phyloP scores from a whole-genome alignment of 37 sponge, comb jelly and placozoan genomes.

The Cladorhizidae sp. region DNA sequence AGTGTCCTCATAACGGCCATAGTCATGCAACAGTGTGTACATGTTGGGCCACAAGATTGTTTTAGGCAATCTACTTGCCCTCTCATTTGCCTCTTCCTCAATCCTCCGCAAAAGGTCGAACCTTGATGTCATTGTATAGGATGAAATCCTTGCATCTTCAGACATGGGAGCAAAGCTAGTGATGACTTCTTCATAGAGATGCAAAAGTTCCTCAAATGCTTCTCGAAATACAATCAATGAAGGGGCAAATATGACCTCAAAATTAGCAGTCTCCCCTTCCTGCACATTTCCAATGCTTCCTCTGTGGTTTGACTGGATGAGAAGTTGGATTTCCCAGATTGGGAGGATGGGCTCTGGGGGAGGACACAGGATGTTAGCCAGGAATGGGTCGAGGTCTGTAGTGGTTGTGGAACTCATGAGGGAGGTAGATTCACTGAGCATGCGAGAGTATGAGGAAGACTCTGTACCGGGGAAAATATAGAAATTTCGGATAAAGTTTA shows the following conservation, averaged over 20 bases:
- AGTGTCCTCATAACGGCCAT: slow-evolving; percentile 16
- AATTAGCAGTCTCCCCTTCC: neutral
- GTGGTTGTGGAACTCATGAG: too few relatives aligned
- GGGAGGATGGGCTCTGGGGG: slow-evolving; percentile 8
- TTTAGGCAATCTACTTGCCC: neutral
- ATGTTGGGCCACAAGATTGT: neutral
- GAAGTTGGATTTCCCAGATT: slow-evolving; percentile 16
- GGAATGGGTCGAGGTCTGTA: too few relatives aligned
- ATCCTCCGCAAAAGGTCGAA: slow-evolving; percentile 47
- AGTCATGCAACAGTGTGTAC: slow-evolving; percentile 11
- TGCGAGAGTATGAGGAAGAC: too few relatives aligned
- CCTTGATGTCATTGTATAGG: slow-evolving; percentile 31
- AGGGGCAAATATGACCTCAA: slow-evolving; percentile 29
- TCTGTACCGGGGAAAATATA: too few relatives aligned
- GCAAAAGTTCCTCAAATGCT: slow-evolving; percentile 24
- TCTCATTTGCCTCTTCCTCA: slow-evolving; percentile 26
- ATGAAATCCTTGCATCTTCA: slow-evolving; percentile 20
- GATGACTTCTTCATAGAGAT: slow-evolving; percentile 27
- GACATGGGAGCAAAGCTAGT: slow-evolving; percentile 31
- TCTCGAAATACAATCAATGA: slow-evolving; percentile 17
- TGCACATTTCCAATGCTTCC: neutral
- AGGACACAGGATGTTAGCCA: too few relatives aligned
- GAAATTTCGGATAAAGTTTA: neutral
- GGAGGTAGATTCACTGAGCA: too few relatives aligned
- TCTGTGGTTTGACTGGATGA: neutral